Conservation (phyloP, 2,888 invertebrate genomes). For the Xylocampa areola region DNA sequence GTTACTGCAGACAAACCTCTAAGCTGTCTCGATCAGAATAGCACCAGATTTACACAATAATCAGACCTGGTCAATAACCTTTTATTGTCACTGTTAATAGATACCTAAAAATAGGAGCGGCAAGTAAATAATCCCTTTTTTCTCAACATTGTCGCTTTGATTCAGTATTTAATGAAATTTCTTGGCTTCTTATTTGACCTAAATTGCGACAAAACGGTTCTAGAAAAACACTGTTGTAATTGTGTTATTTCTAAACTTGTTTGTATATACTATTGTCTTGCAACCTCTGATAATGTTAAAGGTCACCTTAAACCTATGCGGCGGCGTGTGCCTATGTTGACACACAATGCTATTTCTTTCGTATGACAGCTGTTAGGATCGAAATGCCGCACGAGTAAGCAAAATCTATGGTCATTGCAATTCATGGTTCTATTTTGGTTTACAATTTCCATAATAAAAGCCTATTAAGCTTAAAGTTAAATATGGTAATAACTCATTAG, state of each 20-base stretch:
- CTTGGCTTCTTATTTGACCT: background rate
- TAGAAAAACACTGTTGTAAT: background rate
- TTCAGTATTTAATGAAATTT: background rate
- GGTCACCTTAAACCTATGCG: slow-evolving; percentile 38
- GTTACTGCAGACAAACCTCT: slow-evolving; percentile 21
- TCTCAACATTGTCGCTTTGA: too few relatives aligned
- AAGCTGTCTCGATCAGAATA: slow-evolving; percentile 8
- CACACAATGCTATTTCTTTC: slow-evolving; percentile 25
- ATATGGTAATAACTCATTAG: too few relatives aligned
- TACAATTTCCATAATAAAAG: too few relatives aligned
- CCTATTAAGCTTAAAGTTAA: too few relatives aligned
- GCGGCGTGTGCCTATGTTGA: slow-evolving; percentile 12
- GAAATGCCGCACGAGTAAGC: slow-evolving; percentile 18
- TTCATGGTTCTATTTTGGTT: too few relatives aligned
- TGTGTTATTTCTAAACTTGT: background rate
- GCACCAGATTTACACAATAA: slow-evolving; percentile 13
- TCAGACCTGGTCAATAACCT: slow-evolving; percentile 36
- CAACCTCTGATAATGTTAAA: slow-evolving; percentile 31
- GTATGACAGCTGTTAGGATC: slow-evolving; percentile 4
- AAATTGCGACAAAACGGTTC: background rate
- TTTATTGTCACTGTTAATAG: slow-evolving; percentile 7
- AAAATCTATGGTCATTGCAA: background rate
- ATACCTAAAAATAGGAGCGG: background rate
- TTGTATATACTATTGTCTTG: too few relatives aligned
- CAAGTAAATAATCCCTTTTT: background rate